phyloP scores from a whole-genome alignment of 2,888 invertebrate species.

The Lycocerus yunnanus region DNA sequence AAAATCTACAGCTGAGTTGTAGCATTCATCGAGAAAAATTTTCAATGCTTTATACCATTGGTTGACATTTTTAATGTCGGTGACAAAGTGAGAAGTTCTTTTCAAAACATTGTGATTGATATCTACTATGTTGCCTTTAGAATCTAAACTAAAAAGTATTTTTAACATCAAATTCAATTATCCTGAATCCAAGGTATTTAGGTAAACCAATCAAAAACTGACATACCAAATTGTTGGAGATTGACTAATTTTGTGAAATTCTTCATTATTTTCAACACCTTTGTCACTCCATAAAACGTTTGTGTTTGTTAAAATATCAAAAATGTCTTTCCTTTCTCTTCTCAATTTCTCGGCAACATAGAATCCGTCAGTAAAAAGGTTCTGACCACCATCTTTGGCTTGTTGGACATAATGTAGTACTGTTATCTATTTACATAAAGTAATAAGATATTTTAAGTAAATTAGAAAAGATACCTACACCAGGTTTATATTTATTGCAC shows the following conservation, averaged over 20 bases:
- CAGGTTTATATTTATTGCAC: conserved; percentile 76
- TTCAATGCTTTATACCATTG: conserved; percentile 73
- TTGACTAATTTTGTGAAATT: conserved; percentile 66
- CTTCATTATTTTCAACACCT: conserved; percentile 63
- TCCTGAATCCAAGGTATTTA: not conserved
- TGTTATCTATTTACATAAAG: conserved; percentile 55
- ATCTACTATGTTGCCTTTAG: conserved; percentile 61
- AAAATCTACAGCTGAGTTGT: conserved; percentile 65
- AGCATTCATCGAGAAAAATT: conserved; percentile 65
- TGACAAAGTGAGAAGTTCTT: conserved; percentile 69
- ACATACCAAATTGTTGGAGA: conserved; percentile 68
- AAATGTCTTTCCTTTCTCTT: conserved; percentile 60
- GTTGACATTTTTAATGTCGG: conserved; percentile 63
- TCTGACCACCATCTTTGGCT: conserved; percentile 69
- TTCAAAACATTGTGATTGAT: conserved; percentile 78
- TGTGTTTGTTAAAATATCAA: conserved; percentile 61
- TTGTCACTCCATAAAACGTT: conserved; percentile 76
- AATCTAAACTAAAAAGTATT: conserved; percentile 53
- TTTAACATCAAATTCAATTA: not conserved
- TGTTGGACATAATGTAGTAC: conserved; percentile 74
- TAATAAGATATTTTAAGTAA: too few relatives aligned
- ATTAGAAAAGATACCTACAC: conserved; percentile 55
- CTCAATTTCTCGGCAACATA: conserved; percentile 66
- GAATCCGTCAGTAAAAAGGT: conserved; percentile 70
- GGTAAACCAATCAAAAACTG: too few relatives aligned